Evolutionary conservation across 1,140 invertebrate species (phyloP), one percentile per base, ranked within the genome.

Genomic region (Drosophila obscura): DNA sequence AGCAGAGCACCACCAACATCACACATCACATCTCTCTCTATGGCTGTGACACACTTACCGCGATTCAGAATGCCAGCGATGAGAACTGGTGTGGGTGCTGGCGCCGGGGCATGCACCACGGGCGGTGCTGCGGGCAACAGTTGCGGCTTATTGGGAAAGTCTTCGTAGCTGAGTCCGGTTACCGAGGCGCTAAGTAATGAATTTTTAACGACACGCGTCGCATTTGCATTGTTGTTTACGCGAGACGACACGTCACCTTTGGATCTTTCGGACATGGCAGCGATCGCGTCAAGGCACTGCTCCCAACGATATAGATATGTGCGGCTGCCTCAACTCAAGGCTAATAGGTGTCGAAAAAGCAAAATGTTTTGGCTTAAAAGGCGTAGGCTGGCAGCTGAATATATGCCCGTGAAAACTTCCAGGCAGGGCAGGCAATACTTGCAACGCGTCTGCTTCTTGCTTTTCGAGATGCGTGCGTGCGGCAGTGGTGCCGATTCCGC

Each of bases 181-280:
- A 92, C 91, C 24, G 91, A 91, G 16, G 91, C 91, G 69, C 91
- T 91, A 9, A 92, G 67, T 28, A 92, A 64, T 35, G 91, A 78
- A 69, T 92, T 92, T 79, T 91, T 91, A 31, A 91, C 80, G 55
- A 80, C 51, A 46, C 81, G 81, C 76, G 71, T 65, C 16, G 65
- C 19, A 57, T 59, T 80, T 41, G 65, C 41, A 53, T 69, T 79
- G 77, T 72, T 85, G 81, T 84, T 84, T 73, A 87, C 52, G 46
- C 74, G 73, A 66, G 66, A 59, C 76, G 89, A 91, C 90, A 90
- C 90, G 90, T 91, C 90, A 91, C 82, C 90, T 90, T 91, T 91
- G 50, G 82, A 88, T 61, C 83, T 85, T 71, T 91, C 90, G 45
- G 90, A 90, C 90, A 91, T 91, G 31, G 63, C 80, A 31, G 49